phyloP scores from a whole-genome alignment of 2,797 vertebrate genomes.

The Labeo calbasu region DNA sequence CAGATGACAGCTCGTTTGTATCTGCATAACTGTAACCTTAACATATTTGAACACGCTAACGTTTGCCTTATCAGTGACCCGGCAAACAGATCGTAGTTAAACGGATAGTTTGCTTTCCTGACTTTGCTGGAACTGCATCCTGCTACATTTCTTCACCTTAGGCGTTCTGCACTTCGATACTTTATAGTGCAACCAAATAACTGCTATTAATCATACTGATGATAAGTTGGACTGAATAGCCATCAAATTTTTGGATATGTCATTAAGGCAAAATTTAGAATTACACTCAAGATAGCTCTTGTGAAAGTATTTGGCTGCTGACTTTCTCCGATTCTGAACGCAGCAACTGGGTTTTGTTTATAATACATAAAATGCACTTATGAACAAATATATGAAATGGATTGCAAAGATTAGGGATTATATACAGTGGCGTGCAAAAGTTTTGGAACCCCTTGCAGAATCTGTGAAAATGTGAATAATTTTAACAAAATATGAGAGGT shows the following conservation, averaged over 20 bases:
- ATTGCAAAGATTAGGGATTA: too few relatives aligned
- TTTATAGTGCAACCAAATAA: background rate
- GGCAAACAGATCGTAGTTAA: background rate
- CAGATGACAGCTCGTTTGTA: background rate
- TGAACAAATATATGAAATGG: too few relatives aligned
- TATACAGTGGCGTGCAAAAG: too few relatives aligned
- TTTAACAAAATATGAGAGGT: too few relatives aligned
- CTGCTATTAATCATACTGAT: background rate
- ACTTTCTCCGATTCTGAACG: too few relatives aligned
- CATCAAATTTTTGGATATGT: background rate
- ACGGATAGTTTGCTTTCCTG: background rate
- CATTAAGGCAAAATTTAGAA: too few relatives aligned
- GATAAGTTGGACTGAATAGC: background rate
- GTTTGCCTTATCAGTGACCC: slow-evolving; percentile 1
- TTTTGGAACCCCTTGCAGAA: too few relatives aligned
- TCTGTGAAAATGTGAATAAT: too few relatives aligned
- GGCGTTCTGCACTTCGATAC: background rate
- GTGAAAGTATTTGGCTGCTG: too few relatives aligned
- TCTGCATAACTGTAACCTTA: background rate
- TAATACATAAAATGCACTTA: too few relatives aligned
- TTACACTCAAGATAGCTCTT: too few relatives aligned
- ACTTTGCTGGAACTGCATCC: background rate
- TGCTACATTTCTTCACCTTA: background rate
- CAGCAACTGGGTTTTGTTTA: too few relatives aligned
- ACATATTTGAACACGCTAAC: slow-evolving; percentile 7